These are phyloP conservation scores for Protomyctophum bolini DNA, from an alignment of 2,113 vertebrate genomes.

Conservation along the genomic window DNA sequence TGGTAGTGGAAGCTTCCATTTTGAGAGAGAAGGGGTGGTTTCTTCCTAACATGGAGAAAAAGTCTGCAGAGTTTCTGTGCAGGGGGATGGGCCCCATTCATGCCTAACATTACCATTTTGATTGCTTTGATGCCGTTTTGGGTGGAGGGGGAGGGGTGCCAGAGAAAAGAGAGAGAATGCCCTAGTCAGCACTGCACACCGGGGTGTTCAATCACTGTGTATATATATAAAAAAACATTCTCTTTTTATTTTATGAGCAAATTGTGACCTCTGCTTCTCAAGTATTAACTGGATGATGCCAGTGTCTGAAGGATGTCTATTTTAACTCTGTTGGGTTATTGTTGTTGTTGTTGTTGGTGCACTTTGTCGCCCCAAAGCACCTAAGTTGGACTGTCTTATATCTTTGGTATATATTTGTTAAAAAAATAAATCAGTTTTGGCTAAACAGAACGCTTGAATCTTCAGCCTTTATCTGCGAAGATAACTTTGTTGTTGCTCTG, in stretches of 20 bases:
- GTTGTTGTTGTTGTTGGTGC: too few species aligned
- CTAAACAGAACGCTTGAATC: neutral
- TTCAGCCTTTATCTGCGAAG: slow-evolving; percentile 12
- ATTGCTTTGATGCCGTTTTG: slow-evolving; percentile 99
- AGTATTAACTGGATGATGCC: slow-evolving; percentile 26
- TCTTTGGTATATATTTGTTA: too few species aligned
- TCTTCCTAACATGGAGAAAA: slow-evolving; percentile 88
- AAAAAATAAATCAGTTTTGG: neutral
- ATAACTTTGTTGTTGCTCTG: slow-evolving; percentile 8
- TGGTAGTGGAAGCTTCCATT: slow-evolving; percentile 98
- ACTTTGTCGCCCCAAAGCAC: neutral
- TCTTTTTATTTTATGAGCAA: slow-evolving; percentile 29
- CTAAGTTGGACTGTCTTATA: neutral
- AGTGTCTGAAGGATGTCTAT: neutral
- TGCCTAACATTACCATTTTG: slow-evolving; percentile 98
- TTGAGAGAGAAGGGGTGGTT: slow-evolving; percentile 86
- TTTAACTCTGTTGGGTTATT: neutral
- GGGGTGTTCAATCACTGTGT: slow-evolving; percentile 82
- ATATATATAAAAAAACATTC: slow-evolving; percentile 64
- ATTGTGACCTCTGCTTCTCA: slow-evolving; percentile 55
- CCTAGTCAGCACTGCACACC: slow-evolving; percentile 85
- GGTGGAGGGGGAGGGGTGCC: slow-evolving; percentile 84
- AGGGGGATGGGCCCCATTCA: slow-evolving; percentile 92
- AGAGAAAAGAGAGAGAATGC: slow-evolving; percentile 72
- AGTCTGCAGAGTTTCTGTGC: slow-evolving; percentile 92